Percentiles rank a stretch among this genome's conserved stretches.
phyloP scores from a whole-genome alignment of 2,113 vertebrate genomes.

The Cavia aperea region DNA sequence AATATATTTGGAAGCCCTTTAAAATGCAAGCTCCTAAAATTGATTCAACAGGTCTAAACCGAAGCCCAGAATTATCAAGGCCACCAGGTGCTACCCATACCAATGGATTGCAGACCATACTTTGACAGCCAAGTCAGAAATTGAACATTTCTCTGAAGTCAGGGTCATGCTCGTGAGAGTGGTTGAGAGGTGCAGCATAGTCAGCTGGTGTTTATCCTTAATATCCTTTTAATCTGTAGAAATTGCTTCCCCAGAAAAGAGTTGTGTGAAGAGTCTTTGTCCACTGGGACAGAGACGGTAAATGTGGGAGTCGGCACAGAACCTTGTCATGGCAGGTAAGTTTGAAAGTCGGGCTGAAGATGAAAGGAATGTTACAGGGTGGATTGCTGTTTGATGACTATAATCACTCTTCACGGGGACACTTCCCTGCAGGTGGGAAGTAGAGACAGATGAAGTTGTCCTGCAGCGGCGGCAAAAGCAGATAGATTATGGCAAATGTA shows the following conservation, averaged over 20 bases:
- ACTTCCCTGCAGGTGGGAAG: slow-evolving; percentile 71
- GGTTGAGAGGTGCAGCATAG: neutral
- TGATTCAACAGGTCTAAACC: neutral
- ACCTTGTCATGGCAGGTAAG: slow-evolving; percentile 62
- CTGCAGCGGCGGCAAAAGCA: slow-evolving; percentile 84
- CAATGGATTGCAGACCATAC: neutral
- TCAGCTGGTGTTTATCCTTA: neutral
- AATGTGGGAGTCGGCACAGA: slow-evolving; percentile 86
- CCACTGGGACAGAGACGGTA: slow-evolving; percentile 70
- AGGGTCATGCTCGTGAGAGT: neutral
- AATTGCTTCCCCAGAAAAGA: slow-evolving; percentile 26
- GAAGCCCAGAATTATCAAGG: slow-evolving; percentile 5
- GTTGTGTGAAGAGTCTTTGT: slow-evolving; percentile 9
- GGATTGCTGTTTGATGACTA: slow-evolving; percentile 17
- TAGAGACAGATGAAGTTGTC: slow-evolving; percentile 81
- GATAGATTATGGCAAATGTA: slow-evolving; percentile 87
- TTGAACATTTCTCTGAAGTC: neutral
- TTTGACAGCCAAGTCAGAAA: slow-evolving; percentile 21
- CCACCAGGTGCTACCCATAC: neutral
- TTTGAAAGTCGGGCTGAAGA: slow-evolving; percentile 29
- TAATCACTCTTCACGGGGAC: neutral
- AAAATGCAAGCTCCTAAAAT: slow-evolving; percentile 21
- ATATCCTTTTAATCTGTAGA: slow-evolving; percentile 32
- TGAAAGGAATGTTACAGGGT: neutral
- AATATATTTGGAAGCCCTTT: slow-evolving; percentile 33